Percentiles rank a stretch among this genome's conserved stretches.
phyloP scores from a whole-genome alignment of 2,797 vertebrate genomes.

The Jordanella pulchra region DNA sequence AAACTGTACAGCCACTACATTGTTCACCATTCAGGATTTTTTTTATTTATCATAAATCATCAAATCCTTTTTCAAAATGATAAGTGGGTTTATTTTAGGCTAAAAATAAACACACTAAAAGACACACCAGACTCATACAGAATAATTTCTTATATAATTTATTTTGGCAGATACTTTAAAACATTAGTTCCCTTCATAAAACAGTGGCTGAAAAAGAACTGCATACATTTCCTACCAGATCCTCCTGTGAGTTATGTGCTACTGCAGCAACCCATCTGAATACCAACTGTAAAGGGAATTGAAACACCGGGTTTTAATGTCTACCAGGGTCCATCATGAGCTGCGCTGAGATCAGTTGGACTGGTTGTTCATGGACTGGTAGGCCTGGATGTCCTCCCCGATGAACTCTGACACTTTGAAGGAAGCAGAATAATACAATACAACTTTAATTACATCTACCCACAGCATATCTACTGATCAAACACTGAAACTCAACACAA shows the following conservation, averaged over 20 bases:
- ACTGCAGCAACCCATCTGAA: conserved; percentile 53
- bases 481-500: not conserved
- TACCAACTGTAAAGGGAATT: conserved; percentile 54
- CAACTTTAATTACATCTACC: not conserved
- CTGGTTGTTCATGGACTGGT: conserved; percentile 83
- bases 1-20: not conserved
- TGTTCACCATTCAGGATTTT: not conserved
- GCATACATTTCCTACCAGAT: conserved; percentile 61
- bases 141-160: conserved; percentile 79
- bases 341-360: conserved; percentile 66
- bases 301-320: conserved; percentile 44
- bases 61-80: not conserved
- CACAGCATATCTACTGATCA: not conserved
- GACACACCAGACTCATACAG: conserved; percentile 24
- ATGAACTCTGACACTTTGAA: conserved; percentile 90
- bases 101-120: conserved; percentile 22
- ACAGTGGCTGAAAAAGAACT: conserved; percentile 72
- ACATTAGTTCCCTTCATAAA: conserved; percentile 78
- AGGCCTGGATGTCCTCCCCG: conserved; percentile 87
- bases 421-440: conserved; percentile 24
- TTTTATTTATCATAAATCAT: not conserved
- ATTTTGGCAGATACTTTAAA: conserved; percentile 79
- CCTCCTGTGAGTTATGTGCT: conserved; percentile 34
- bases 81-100: not conserved
- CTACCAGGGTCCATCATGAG: conserved; percentile 25